Conservation (phyloP, 2,888 invertebrate species). For the Cataglyphis altisquamis region DNA sequence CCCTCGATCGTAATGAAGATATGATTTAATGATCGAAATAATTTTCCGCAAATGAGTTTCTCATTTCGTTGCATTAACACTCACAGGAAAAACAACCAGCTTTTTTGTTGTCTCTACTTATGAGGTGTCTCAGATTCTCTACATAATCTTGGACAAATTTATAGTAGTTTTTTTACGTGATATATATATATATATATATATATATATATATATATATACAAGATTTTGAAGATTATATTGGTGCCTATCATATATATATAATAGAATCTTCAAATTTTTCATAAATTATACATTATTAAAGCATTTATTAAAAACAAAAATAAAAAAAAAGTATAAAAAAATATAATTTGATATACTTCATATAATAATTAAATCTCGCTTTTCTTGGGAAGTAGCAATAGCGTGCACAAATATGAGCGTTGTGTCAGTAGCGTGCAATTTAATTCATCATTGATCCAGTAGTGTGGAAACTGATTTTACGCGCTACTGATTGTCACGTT, state of each 20-base stretch:
- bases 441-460: background rate
- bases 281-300: background rate
- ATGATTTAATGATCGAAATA: conserved; percentile 15
- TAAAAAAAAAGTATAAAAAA: background rate
- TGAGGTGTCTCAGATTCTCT: background rate
- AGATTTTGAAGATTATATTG: too few relatives aligned
- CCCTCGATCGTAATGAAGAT: conserved; percentile 28
- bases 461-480: conserved; percentile 1
- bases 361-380: background rate
- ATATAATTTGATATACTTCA: background rate
- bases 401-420: background rate
- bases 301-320: background rate
- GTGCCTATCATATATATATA: too few relatives aligned
- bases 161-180: background rate
- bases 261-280: background rate
- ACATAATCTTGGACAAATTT: background rate
- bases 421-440: background rate
- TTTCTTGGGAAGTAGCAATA: background rate
- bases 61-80: conserved; percentile 7
- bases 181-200: too few relatives aligned
- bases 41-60: conserved; percentile 39
- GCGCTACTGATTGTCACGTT: background rate
- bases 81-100: background rate
- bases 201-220: too few relatives aligned
- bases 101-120: background rate